These are phyloP conservation scores for Blomia tropicalis DNA, from an alignment of 2,888 invertebrate species.

Conservation along the genomic window DNA sequence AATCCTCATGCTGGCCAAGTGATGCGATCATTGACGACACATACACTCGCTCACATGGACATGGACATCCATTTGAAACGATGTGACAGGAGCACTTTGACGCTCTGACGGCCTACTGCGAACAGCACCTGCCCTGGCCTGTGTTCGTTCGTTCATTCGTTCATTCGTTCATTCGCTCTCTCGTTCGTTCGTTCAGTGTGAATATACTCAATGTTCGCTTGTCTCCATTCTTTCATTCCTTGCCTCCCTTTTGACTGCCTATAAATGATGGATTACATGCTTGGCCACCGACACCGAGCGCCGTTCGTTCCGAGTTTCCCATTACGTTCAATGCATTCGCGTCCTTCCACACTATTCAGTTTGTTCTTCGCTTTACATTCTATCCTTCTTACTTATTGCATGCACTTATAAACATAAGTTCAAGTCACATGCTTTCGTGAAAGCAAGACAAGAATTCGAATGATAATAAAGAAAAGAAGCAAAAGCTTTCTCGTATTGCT, in stretches of 20 bases:
- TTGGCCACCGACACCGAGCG: constrained; percentile 11
- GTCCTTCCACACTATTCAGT: not conserved
- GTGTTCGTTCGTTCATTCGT: too few relatives aligned
- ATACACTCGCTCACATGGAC: too few relatives aligned
- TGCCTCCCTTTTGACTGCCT: constrained; percentile 14
- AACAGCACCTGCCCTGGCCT: not conserved
- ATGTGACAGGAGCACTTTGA: constrained; percentile 12
- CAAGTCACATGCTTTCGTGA: not conserved
- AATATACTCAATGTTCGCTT: too few relatives aligned
- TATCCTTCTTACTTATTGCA: not conserved
- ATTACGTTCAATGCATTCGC: too few relatives aligned
- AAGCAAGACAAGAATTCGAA: constrained; percentile 7
- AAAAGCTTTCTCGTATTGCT: too few relatives aligned
- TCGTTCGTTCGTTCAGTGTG: too few relatives aligned
- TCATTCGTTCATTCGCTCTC: not conserved
- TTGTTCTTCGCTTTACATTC: not conserved
- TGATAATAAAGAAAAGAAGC: too few relatives aligned
- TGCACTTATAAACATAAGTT: not conserved
- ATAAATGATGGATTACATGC: constrained; percentile 18
- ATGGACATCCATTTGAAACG: not conserved
- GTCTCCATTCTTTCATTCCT: too few relatives aligned
- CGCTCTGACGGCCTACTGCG: constrained; percentile 9
- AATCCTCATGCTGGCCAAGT: constrained; percentile 11
- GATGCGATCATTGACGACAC: constrained; percentile 13
- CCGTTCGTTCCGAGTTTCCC: too few relatives aligned